Evolutionary conservation across 2,797 vertebrate species (phyloP).

Genomic region (Sebastes diaconus): DNA sequence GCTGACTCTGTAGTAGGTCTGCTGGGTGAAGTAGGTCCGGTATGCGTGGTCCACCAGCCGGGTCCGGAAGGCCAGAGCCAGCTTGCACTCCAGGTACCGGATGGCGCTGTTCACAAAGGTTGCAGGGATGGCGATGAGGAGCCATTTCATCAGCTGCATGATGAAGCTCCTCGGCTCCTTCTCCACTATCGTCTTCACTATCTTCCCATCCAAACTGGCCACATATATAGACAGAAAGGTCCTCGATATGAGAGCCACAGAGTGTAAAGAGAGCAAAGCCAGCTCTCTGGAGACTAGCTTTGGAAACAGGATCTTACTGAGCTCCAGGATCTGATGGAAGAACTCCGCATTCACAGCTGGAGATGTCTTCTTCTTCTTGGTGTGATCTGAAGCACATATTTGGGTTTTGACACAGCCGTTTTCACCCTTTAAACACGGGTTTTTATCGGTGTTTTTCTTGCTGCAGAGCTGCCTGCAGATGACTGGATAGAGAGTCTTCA

Average conservation of each 20-base stretch:
- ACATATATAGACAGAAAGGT: slow-evolving; percentile 98
- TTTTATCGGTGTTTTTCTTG: slow-evolving; percentile 22
- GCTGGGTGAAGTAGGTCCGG: slow-evolving; percentile 92
- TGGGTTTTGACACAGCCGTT: slow-evolving; percentile 64
- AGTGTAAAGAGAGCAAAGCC: slow-evolving; percentile 92
- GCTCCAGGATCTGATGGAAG: slow-evolving; percentile 89
- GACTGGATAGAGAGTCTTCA: slow-evolving; percentile 88
- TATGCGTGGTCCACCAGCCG: slow-evolving; percentile 94
- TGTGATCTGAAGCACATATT: slow-evolving; percentile 10
- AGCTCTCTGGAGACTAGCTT: slow-evolving; percentile 89
- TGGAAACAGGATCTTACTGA: slow-evolving; percentile 92
- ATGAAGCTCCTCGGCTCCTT: slow-evolving; percentile 90
- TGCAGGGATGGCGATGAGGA: slow-evolving; percentile 96
- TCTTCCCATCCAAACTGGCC: slow-evolving; percentile 94
- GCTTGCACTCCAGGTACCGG: slow-evolving; percentile 94
- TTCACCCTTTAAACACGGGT: slow-evolving; percentile 45
- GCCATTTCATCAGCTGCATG: slow-evolving; percentile 92
- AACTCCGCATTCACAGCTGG: slow-evolving; percentile 90
- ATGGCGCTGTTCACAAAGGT: slow-evolving; percentile 99
- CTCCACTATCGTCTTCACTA: slow-evolving; percentile 97
- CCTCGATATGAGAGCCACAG: slow-evolving; percentile 90
- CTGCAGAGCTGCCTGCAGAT: slow-evolving; percentile 79
- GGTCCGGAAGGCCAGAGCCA: slow-evolving; percentile 95
- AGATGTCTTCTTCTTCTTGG: slow-evolving; percentile 59
- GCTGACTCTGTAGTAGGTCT: slow-evolving; percentile 96